Conservation (phyloP, 2,888 invertebrate species). For the Dastarcus helophoroides region DNA sequence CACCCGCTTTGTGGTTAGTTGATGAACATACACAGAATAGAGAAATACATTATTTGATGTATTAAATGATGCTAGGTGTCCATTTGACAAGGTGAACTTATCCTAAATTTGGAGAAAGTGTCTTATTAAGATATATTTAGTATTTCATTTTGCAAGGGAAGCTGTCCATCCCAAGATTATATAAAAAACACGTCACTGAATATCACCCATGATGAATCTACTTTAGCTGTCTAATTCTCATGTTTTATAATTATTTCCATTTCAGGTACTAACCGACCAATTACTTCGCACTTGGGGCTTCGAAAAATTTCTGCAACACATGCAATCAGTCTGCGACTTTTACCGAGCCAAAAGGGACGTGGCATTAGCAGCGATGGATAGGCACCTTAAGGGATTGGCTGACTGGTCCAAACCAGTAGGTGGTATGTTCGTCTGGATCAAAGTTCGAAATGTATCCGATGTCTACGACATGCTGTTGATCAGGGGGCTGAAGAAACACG, state of each 20-base stretch:
- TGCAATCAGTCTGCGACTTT: conserved; percentile 45
- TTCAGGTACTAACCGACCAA: conserved; percentile 45
- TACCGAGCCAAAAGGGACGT: conserved; percentile 53
- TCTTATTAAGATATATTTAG: no score
- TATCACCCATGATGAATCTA: no score
- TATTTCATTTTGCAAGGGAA: no score
- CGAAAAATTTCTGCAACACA: conserved; percentile 48
- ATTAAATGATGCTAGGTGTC: no score
- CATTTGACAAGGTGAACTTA: no score
- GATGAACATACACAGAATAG: no score
- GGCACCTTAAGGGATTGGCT: conserved; percentile 48
- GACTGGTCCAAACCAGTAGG: conserved; percentile 57
- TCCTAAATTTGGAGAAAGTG: no score
- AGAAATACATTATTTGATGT: no score
- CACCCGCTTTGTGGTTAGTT: no score
- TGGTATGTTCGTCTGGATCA: conserved; percentile 72
- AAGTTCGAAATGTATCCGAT: conserved; percentile 54
- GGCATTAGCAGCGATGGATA: conserved; percentile 47
- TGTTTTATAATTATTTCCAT: conserved; percentile 13
- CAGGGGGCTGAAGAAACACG: conserved; percentile 53
- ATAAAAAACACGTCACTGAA: no score
- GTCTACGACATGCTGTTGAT: conserved; percentile 62
- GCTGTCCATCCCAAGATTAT: no score
- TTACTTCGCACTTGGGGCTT: conserved; percentile 48
- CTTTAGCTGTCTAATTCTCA: no score